Evolutionary conservation across 1,140 invertebrate genomes (phyloP).

Genomic region (Calycopis cecrops): DNA sequence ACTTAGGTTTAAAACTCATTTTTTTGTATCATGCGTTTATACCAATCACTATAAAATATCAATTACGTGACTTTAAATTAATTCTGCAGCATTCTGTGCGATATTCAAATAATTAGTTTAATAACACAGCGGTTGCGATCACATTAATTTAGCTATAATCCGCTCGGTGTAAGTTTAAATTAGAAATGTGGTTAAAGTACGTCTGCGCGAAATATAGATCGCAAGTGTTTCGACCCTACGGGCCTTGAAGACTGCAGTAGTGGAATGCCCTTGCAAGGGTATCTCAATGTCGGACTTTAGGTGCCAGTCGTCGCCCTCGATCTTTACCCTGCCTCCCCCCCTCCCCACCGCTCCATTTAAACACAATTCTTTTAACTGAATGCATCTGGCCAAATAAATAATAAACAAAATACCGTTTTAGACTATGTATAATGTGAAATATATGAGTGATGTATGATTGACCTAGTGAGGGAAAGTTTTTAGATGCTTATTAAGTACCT

Average conservation of each 20-base stretch:
- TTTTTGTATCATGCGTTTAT: too few relatives aligned
- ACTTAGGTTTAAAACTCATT: too few relatives aligned
- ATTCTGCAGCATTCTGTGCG: too few relatives aligned
- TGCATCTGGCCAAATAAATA: constrained; percentile 54
- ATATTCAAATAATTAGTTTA: background rate
- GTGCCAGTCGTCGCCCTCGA: constrained; percentile 61
- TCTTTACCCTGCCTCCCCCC: constrained; percentile 33
- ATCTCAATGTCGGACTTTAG: constrained; percentile 66
- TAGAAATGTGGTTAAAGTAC: background rate
- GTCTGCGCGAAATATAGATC: constrained; percentile 39
- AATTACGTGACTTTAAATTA: too few relatives aligned
- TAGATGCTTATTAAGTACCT: too few relatives aligned
- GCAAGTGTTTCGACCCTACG: constrained; percentile 41
- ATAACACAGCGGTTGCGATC: constrained; percentile 3
- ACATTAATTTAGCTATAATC: background rate
- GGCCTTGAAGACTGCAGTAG: constrained; percentile 63
- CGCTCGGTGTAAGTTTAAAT: too few relatives aligned
- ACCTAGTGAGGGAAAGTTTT: too few relatives aligned
- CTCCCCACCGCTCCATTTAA: constrained; percentile 31
- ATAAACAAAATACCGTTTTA: constrained; percentile 11
- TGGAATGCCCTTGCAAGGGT: constrained; percentile 69
- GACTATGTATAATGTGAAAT: too few relatives aligned
- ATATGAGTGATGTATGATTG: too few relatives aligned
- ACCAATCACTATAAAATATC: too few relatives aligned
- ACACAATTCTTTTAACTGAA: constrained; percentile 37